Evolutionary conservation across 2,113 vertebrate genomes (phyloP).

Genomic region (Hyaena hyaena): DNA sequence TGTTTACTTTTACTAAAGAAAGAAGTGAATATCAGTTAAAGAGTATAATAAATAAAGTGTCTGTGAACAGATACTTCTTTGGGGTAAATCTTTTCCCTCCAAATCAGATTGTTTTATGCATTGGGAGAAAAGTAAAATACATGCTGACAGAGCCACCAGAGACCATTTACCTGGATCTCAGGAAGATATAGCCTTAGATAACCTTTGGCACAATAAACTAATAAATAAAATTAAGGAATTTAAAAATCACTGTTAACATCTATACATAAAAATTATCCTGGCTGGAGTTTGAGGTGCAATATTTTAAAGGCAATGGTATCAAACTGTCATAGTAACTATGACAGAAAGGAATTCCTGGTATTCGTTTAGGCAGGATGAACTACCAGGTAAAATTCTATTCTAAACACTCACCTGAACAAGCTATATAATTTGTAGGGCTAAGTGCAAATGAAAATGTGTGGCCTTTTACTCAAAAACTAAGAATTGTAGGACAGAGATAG

Average conservation of each 20-base stretch:
- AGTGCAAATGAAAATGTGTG: background rate
- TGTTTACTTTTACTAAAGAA: slow-evolving; percentile 56
- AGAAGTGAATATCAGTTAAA: slow-evolving; percentile 10
- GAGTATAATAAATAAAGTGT: background rate
- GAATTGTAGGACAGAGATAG: background rate
- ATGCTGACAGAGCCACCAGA: slow-evolving; percentile 28
- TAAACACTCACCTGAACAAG: background rate
- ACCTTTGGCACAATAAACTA: slow-evolving; percentile 32
- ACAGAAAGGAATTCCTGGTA: slow-evolving; percentile 40
- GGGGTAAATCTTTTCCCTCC: background rate
- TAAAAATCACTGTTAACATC: slow-evolving; percentile 52
- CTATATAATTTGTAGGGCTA: background rate
- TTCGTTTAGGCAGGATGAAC: slow-evolving; percentile 29
- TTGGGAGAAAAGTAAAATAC: slow-evolving; percentile 37
- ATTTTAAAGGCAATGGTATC: slow-evolving; percentile 55
- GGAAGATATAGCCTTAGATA: background rate
- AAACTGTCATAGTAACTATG: slow-evolving; percentile 56
- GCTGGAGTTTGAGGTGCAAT: slow-evolving; percentile 47
- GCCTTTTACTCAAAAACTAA: background rate
- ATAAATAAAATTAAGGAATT: slow-evolving; percentile 57
- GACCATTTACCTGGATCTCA: slow-evolving; percentile 24
- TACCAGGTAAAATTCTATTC: slow-evolving; percentile 47
- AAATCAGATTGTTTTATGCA: slow-evolving; percentile 33
- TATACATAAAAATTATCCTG: slow-evolving; percentile 32
- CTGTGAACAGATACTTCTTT: slow-evolving; percentile 49